These are phyloP conservation scores for Helicoverpa zea DNA, from an alignment of 1,140 invertebrate species.

Conservation along the genomic window DNA sequence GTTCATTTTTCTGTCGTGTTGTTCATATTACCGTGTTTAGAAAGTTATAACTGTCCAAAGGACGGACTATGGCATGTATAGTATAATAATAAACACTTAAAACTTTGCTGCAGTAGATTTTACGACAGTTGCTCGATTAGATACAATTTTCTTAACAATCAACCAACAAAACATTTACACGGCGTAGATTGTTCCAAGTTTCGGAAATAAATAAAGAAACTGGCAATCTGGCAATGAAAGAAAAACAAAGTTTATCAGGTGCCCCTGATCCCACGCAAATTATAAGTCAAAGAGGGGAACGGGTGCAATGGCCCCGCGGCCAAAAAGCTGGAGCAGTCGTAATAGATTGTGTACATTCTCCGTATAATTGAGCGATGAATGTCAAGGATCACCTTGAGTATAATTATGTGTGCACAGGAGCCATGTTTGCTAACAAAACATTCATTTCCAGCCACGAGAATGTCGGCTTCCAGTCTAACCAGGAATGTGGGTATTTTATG, in stretches of 20 bases:
- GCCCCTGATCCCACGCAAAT: conserved; percentile 29
- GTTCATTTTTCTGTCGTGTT: too few relatives aligned
- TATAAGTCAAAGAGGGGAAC: conserved; percentile 17
- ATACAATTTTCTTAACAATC: too few relatives aligned
- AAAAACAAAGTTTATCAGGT: conserved; percentile 35
- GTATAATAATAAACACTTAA: too few relatives aligned
- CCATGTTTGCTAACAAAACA: conserved; percentile 11
- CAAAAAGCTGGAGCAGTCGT: conserved; percentile 12
- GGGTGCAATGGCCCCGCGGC: not conserved
- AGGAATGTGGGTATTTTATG: not conserved
- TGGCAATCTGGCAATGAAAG: conserved; percentile 29
- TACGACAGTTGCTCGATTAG: too few relatives aligned
- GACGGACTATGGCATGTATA: too few relatives aligned
- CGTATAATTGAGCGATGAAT: conserved; percentile 7
- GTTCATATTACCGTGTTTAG: too few relatives aligned
- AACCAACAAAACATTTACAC: too few relatives aligned
- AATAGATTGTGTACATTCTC: conserved; percentile 28
- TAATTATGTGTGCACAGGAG: not conserved
- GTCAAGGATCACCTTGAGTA: not conserved
- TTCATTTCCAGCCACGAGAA: not conserved
- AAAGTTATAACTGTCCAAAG: too few relatives aligned
- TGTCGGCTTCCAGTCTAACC: not conserved
- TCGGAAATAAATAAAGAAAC: conserved; percentile 8
- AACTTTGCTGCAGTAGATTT: too few relatives aligned
- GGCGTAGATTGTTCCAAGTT: not conserved